Percentiles rank a stretch among this genome's conserved stretches.
Evolutionary conservation across 2,797 vertebrate species (phyloP).

Genomic region (Orientallactaga sibirica): DNA sequence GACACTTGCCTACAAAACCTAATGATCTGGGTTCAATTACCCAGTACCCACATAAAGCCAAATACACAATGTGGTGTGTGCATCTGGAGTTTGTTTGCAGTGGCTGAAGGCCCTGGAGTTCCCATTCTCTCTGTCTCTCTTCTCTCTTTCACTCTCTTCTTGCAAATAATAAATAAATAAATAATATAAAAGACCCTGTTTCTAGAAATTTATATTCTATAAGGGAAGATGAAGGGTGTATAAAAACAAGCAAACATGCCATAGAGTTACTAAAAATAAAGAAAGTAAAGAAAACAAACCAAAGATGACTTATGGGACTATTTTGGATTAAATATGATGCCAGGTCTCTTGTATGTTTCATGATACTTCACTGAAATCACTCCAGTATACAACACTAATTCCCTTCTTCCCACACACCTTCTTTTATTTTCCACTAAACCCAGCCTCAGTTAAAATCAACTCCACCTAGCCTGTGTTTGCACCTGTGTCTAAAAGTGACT

Average conservation of each 20-base stretch:
- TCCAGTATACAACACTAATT: background rate
- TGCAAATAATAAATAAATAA: too few species aligned
- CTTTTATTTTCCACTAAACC: background rate
- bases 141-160: too few species aligned
- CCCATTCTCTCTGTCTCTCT: too few species aligned
- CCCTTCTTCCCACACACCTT: background rate
- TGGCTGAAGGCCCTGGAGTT: too few species aligned
- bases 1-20: too few species aligned
- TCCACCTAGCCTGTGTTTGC: background rate
- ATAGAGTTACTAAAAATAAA: too few species aligned
- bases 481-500: background rate
- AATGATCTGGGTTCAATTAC: too few species aligned
- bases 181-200: background rate
- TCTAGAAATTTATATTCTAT: conserved; percentile 6
- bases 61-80: too few species aligned
- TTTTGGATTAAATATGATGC: background rate
- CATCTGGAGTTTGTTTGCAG: too few species aligned
- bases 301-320: background rate
- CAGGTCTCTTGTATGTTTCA: background rate
- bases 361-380: background rate
- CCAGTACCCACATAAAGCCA: too few species aligned
- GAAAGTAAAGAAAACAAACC: background rate
- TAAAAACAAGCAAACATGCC: conserved; percentile 27
- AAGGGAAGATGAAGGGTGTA: background rate
- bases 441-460: background rate